These are phyloP conservation scores for Chymomyza amoena DNA, from an alignment of 2,888 invertebrate species.

Conservation along the genomic window DNA sequence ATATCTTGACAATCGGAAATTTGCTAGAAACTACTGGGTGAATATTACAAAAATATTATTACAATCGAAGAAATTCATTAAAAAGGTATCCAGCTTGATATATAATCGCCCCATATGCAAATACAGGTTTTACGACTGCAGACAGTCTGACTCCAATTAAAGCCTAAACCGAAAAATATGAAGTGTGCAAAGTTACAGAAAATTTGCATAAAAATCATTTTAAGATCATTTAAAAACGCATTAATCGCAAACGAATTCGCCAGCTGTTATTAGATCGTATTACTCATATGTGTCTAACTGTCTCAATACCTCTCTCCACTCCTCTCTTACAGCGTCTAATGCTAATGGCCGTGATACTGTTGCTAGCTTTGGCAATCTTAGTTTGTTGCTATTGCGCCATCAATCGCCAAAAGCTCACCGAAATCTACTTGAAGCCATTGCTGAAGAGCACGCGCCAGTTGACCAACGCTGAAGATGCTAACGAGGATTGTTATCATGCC, in stretches of 20 bases:
- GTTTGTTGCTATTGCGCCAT: conserved; percentile 74
- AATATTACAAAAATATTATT: too few relatives aligned
- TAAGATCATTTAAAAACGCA: conserved; percentile 25
- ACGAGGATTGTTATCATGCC: conserved; percentile 64
- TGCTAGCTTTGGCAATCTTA: conserved; percentile 74
- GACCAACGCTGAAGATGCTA: background rate
- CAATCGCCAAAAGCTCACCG: conserved; percentile 65
- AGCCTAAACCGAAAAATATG: conserved; percentile 29
- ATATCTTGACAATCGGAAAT: too few relatives aligned
- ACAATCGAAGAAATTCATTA: too few relatives aligned
- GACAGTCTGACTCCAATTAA: conserved; percentile 45
- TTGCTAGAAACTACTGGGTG: too few relatives aligned
- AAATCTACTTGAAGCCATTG: conserved; percentile 63
- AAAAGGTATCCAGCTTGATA: too few relatives aligned
- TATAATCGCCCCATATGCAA: background rate
- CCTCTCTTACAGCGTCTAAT: conserved; percentile 48
- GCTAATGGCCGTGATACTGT: conserved; percentile 77
- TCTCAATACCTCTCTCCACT: background rate
- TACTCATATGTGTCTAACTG: background rate
- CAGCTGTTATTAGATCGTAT: background rate
- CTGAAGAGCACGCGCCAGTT: conserved; percentile 54
- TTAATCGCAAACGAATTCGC: conserved; percentile 19
- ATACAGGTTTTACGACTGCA: conserved; percentile 27
- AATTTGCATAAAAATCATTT: conserved; percentile 52
- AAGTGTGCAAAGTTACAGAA: background rate